Conservation (phyloP, 1,140 invertebrate species). For the fruit fly (Drosophila melanogaster) region Release_6_plus_ISO1_MT NC_004354.4:14196001-14196500, state of each 20-base stretch:
- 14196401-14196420: slow-evolving; percentile 75
- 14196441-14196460: slow-evolving; percentile 84
- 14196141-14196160: slow-evolving; percentile 86
- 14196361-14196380: slow-evolving; percentile 74
- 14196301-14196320: slow-evolving; percentile 86
- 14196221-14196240: slow-evolving; percentile 89
- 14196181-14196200: slow-evolving; percentile 87
- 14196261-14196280: slow-evolving; percentile 88
- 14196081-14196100: slow-evolving; percentile 89
- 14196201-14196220: slow-evolving; percentile 88
- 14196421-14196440: slow-evolving; percentile 66
- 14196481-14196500: slow-evolving; percentile 88
- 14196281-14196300: slow-evolving; percentile 85
- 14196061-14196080: slow-evolving; percentile 89
- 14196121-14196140: slow-evolving; percentile 87
- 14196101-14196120: slow-evolving; percentile 86
- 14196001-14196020: slow-evolving; percentile 83
- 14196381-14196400: slow-evolving; percentile 70
- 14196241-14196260: slow-evolving; percentile 84
- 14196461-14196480: slow-evolving; percentile 86
- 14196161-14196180: slow-evolving; percentile 85
- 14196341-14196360: slow-evolving; percentile 41
- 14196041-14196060: slow-evolving; percentile 86
- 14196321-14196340: slow-evolving; percentile 69
- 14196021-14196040: slow-evolving; percentile 77